Percentiles rank a stretch among this genome's conserved stretches.
These are phyloP conservation scores for Toxonevra muliebris DNA, from an alignment of 2,888 invertebrate genomes.

Conservation along the genomic window DNA sequence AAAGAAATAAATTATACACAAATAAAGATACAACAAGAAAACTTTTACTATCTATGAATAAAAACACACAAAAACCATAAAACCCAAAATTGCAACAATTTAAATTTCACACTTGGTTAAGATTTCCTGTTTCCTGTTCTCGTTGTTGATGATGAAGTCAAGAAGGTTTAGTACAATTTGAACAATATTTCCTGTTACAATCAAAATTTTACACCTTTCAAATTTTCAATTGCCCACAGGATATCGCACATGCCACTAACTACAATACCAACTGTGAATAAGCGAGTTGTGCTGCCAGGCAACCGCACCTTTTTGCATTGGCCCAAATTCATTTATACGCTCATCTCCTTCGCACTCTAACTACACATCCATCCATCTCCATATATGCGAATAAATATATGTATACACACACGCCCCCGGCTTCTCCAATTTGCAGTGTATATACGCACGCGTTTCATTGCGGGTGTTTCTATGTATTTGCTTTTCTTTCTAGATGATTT, in stretches of 20 bases:
- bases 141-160: constrained; percentile 3
- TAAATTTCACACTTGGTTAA: constrained; percentile 38
- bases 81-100: constrained; percentile 34
- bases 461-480: constrained; percentile 41
- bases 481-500: constrained; percentile 7
- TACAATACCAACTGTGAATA: not conserved
- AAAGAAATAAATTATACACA: not conserved
- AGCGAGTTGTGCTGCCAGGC: not conserved
- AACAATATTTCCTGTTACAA: constrained; percentile 22
- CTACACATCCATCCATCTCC: too few species aligned
- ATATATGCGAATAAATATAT: constrained; percentile 32
- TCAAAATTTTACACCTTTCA: constrained; percentile 26
- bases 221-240: constrained; percentile 40
- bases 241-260: constrained; percentile 48
- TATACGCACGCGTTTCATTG: constrained; percentile 48
- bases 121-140: constrained; percentile 40
- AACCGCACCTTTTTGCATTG: constrained; percentile 27
- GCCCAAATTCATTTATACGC: constrained; percentile 14
- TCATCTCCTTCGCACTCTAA: too few species aligned
- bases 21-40: not conserved
- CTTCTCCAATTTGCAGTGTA: constrained; percentile 30
- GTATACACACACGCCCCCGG: constrained; percentile 39
- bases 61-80: constrained; percentile 33
- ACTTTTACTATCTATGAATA: constrained; percentile 9
- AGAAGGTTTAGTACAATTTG: constrained; percentile 15